Conservation (phyloP, 2,888 invertebrate genomes). For the Spodoptera picta region DNA sequence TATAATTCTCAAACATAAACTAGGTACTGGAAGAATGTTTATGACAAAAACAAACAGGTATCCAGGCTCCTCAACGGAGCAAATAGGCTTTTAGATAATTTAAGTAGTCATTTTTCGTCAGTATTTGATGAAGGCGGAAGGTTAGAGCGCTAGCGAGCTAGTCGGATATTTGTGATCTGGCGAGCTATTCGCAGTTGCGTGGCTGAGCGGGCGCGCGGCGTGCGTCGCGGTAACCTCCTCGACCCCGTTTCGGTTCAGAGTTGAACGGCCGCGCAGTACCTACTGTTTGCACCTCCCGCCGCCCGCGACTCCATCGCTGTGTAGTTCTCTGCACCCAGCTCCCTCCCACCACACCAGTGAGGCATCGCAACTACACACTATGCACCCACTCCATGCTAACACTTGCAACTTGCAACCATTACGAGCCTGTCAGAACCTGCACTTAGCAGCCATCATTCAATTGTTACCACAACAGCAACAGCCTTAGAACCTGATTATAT, state of each 20-base stretch:
- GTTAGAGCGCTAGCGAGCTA: neutral
- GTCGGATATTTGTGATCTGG: slow-evolving; percentile 2
- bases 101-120: too few relatives aligned
- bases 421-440: neutral
- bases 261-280: slow-evolving; percentile 78
- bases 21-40: too few relatives aligned
- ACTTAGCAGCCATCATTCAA: too few relatives aligned
- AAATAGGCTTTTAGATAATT: too few relatives aligned
- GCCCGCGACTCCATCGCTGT: slow-evolving; percentile 5
- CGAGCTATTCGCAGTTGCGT: slow-evolving; percentile 39
- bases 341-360: slow-evolving; percentile 39
- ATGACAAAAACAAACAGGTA: too few relatives aligned
- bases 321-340: slow-evolving; percentile 36
- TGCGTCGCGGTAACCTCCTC: slow-evolving; percentile 69
- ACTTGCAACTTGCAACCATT: slow-evolving; percentile 21
- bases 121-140: too few relatives aligned
- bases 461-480: too few relatives aligned
- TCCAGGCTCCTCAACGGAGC: too few relatives aligned
- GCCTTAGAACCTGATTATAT: too few relatives aligned
- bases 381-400: slow-evolving; percentile 3
- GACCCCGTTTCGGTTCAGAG: slow-evolving; percentile 85
- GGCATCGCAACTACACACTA: slow-evolving; percentile 6
- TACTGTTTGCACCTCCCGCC: slow-evolving; percentile 64
- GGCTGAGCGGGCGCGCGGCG: slow-evolving; percentile 45
- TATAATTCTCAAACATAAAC: too few relatives aligned